Evolutionary conservation across 2,113 vertebrate species (phyloP).

Genomic region (Vicugna pacos): DNA sequence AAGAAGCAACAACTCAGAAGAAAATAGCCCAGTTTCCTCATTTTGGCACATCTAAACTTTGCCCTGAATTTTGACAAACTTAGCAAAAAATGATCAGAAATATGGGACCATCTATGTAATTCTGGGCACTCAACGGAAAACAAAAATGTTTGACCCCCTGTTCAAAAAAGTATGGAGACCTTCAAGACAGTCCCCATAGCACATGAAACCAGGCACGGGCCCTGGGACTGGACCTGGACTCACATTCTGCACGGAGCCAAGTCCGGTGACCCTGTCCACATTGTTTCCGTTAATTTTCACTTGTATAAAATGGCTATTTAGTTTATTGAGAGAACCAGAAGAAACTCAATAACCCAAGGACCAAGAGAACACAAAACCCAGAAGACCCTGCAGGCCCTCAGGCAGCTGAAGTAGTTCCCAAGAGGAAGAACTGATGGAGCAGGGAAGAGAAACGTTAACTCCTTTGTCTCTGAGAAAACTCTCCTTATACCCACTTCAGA

Average conservation of each 20-base stretch:
- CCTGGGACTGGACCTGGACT: not conserved
- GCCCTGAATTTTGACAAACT: not conserved
- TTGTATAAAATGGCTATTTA: not conserved
- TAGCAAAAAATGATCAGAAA: not conserved
- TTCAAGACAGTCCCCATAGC: not conserved
- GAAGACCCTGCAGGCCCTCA: not conserved
- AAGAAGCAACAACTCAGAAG: not conserved
- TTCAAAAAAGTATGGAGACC: not conserved
- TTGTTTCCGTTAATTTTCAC: not conserved
- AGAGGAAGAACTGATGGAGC: not conserved
- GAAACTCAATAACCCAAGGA: not conserved
- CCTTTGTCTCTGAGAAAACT: not conserved
- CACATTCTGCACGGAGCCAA: not conserved
- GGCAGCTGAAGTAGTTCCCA: not conserved
- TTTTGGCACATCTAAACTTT: not conserved
- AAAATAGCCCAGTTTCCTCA: not conserved
- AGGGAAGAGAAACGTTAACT: not conserved
- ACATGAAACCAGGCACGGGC: not conserved
- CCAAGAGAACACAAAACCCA: not conserved
- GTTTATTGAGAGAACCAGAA: not conserved
- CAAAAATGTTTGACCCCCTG: not conserved
- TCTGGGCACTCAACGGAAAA: not conserved
- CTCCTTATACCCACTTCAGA: not conserved
- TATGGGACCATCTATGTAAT: not conserved
- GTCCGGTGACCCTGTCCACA: not conserved